Percentiles rank a stretch among this genome's conserved stretches.
phyloP scores from a whole-genome alignment of 2,888 invertebrate species.

The Gerris lacustris region DNA sequence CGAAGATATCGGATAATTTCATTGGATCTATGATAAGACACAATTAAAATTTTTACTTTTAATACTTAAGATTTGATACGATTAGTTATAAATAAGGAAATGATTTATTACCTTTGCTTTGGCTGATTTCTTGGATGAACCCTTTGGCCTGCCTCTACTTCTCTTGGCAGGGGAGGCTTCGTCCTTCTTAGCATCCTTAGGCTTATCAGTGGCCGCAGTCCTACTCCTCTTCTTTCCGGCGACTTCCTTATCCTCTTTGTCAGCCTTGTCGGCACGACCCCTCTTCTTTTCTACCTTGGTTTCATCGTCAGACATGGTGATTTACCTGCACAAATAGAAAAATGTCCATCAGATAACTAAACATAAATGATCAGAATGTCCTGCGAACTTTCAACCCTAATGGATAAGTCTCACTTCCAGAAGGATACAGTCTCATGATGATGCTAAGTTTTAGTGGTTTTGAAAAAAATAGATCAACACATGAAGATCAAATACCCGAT shows the following conservation, averaged over 20 bases:
- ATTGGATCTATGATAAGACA: too few relatives aligned
- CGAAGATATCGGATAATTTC: too few relatives aligned
- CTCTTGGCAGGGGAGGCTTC: background rate
- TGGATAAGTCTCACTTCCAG: too few relatives aligned
- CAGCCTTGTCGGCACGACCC: background rate
- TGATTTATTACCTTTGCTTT: background rate
- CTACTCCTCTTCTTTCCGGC: background rate
- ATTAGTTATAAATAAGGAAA: background rate
- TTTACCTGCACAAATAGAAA: background rate
- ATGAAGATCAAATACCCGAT: too few relatives aligned
- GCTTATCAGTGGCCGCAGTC: background rate
- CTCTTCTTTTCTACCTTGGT: slow-evolving; percentile 5
- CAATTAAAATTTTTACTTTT: too few relatives aligned
- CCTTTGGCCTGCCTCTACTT: background rate
- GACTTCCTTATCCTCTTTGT: background rate
- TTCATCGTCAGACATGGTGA: background rate
- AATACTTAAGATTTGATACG: background rate
- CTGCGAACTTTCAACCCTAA: too few relatives aligned
- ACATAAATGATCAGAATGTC: too few relatives aligned
- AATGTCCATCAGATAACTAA: too few relatives aligned
- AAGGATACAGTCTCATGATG: too few relatives aligned
- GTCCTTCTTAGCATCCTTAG: background rate
- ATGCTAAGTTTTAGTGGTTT: too few relatives aligned
- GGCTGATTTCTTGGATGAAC: background rate
- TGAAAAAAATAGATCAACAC: too few relatives aligned